Base-by-base conservation (phyloP, 1,140 invertebrate genomes). In the Nasonia vitripennis region DNA sequence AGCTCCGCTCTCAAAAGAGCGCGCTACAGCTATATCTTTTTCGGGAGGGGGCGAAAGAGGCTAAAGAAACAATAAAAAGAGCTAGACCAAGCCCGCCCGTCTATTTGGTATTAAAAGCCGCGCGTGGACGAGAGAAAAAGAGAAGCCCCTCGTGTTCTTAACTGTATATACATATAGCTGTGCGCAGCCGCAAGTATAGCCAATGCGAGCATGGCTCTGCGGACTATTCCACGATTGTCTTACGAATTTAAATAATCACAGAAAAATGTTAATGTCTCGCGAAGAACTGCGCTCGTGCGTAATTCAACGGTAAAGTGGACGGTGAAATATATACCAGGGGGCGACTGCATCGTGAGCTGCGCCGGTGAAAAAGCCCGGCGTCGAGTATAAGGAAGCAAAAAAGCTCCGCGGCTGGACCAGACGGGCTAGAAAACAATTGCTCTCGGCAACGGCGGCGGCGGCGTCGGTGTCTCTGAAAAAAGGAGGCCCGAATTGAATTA, bases 221-320 rank as follows among this genome's bases (percentile, higher is more conserved):
- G 20, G 31, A 11, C 71, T 2, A 55, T 11, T 62, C 86, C 89
- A 86, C 86, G 89, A 91, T 91, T 91, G 88, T 90, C 89, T 91
- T 89, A 6, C 34, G 88, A 90, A 91, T 91, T 91, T 91, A 90
- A 91, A 91, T 91, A 91, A 91, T 91, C 89, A 90, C 90, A 79
- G 87, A 89, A 91, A 91, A 91, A 91, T 91, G 91, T 91, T 90
- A 91, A 91, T 91, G 88, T 81, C 86, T 27, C 82, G 71, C 1
- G 84, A 6, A 37, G 5, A 37, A 6, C 34, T 37, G 34, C 34
- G 34, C 34, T 3, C 34, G 73, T 31, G 41, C 87, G 89, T 90
- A 90, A 91, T 89, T 91, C 89, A 88, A 91, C 90, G 89, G 88
- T 90, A 89, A 91, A 91, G 67, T 37, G 68, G 81, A 85, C 48